phyloP scores from a whole-genome alignment of 2,888 invertebrate species.

The Tortricodes alternella region DNA sequence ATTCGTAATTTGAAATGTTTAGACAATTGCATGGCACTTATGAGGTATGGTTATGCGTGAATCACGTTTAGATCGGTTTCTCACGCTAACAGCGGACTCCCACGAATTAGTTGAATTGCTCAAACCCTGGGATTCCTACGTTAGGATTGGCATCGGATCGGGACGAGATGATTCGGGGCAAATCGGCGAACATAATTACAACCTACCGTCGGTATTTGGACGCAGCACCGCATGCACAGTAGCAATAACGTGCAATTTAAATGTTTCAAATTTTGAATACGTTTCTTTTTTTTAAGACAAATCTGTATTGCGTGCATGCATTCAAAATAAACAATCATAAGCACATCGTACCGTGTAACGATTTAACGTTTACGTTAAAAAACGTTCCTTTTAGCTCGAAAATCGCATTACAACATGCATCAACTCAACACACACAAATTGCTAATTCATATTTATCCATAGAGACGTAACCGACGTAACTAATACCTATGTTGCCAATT shows the following conservation, averaged over 20 bases:
- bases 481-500: neutral
- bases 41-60: constrained; percentile 21
- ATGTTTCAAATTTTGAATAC: constrained; percentile 78
- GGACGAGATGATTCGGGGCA: constrained; percentile 68
- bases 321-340: constrained; percentile 26
- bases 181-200: constrained; percentile 67
- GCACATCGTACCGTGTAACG: constrained; percentile 19
- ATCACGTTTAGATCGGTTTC: constrained; percentile 52
- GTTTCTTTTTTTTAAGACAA: constrained; percentile 45
- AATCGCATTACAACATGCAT: neutral
- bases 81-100: constrained; percentile 76
- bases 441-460: neutral
- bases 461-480: no score
- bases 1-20: constrained; percentile 30
- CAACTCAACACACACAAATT: neutral
- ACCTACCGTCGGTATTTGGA: constrained; percentile 69
- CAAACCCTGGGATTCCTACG: constrained; percentile 31
- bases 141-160: constrained; percentile 68
- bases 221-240: constrained; percentile 72
- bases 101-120: constrained; percentile 66
- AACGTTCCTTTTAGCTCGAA: neutral
- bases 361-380: constrained; percentile 17
- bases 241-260: constrained; percentile 81
- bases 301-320: constrained; percentile 47
- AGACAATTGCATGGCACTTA: constrained; percentile 44